These are phyloP conservation scores for Alviniconcha marisindica DNA, from an alignment of 1,140 invertebrate genomes.

Conservation along the genomic window DNA sequence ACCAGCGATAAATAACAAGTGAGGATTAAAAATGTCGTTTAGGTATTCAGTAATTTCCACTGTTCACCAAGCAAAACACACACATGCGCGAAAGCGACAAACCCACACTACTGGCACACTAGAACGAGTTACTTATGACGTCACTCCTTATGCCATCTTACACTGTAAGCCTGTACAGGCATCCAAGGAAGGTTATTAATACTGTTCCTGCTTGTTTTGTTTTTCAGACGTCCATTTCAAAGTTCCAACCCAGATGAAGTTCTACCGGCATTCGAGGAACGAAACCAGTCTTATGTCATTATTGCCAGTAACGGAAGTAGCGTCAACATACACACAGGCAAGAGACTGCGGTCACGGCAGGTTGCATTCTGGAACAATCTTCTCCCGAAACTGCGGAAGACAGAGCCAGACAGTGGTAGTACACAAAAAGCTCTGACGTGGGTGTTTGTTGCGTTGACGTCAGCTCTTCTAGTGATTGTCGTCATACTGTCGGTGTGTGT, in stretches of 20 bases:
- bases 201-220: background rate
- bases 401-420: background rate
- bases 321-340: slow-evolving; percentile 21
- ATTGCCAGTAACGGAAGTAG: slow-evolving; percentile 39
- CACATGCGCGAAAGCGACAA: too few species aligned
- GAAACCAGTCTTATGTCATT: slow-evolving; percentile 44
- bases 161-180: too few species aligned
- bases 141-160: background rate
- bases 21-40: too few species aligned
- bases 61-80: too few species aligned
- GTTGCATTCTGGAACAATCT: slow-evolving; percentile 53
- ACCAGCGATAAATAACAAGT: too few species aligned
- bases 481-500: slow-evolving; percentile 38
- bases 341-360: slow-evolving; percentile 36
- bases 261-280: slow-evolving; percentile 12
- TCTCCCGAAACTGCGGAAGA: slow-evolving; percentile 35
- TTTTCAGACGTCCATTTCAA: slow-evolving; percentile 35
- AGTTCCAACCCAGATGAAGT: background rate
- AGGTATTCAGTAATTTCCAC: too few species aligned
- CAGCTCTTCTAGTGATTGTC: slow-evolving; percentile 32
- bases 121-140: too few species aligned
- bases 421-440: slow-evolving; percentile 28
- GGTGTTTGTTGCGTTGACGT: slow-evolving; percentile 41
- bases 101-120: too few species aligned
- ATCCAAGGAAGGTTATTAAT: too few species aligned